phyloP scores from a whole-genome alignment of 2,113 vertebrate genomes.

The Odobenus rosmarus region DNA sequence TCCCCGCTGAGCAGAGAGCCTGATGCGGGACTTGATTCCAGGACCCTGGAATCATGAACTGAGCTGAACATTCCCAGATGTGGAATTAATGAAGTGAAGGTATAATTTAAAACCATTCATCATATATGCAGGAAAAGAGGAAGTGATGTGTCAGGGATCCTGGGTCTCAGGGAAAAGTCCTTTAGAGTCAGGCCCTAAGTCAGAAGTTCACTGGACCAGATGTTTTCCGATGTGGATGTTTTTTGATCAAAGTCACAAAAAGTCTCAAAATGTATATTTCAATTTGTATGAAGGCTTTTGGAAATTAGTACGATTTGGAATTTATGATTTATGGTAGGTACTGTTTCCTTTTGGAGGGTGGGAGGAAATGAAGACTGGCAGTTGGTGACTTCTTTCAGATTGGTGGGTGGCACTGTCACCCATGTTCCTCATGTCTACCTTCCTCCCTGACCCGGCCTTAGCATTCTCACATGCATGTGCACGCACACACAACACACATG shows the following conservation, averaged over 20 bases:
- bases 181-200: neutral
- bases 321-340: neutral
- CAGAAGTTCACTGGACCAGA: neutral
- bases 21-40: neutral
- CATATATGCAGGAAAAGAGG: neutral
- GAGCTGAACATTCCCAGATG: neutral
- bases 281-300: neutral
- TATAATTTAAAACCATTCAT: neutral
- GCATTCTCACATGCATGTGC: neutral
- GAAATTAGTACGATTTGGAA: neutral
- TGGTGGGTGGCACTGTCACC: rapidly evolving
- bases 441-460: neutral
- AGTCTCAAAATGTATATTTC: neutral
- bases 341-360: neutral
- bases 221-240: neutral
- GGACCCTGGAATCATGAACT: neutral
- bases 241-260: neutral
- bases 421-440: neutral
- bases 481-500: neutral
- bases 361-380: neutral
- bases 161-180: neutral
- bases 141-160: neutral
- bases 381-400: neutral
- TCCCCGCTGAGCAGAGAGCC: neutral
- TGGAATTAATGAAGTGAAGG: neutral